These are phyloP conservation scores for Phymatocera aterrima DNA, from an alignment of 2,888 invertebrate species.

Conservation along the genomic window DNA sequence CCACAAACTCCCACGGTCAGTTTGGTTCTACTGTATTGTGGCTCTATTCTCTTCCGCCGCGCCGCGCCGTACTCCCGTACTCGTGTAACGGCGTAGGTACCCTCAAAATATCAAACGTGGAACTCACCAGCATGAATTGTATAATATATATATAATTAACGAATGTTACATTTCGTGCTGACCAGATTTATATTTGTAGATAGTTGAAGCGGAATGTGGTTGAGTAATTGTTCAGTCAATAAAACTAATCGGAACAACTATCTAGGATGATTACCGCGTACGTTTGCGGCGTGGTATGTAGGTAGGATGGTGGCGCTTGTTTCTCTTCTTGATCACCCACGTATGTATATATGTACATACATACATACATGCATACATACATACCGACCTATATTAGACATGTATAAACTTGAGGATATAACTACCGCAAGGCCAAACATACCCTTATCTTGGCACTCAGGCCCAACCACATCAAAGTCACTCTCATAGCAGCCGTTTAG, in stretches of 20 bases:
- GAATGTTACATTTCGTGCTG: not conserved
- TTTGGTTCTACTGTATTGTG: constrained; percentile 2
- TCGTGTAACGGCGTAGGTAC: not conserved
- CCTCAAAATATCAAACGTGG: not conserved
- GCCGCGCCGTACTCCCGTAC: not conserved
- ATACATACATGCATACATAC: no score
- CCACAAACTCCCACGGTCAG: constrained; percentile 1
- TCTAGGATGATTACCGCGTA: not conserved
- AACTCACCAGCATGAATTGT: not conserved
- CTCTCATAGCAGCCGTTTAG: constrained; percentile 39
- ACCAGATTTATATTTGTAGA: not conserved
- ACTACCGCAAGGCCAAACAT: constrained; percentile 1
- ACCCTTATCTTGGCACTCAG: constrained; percentile 37
- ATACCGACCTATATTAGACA: not conserved
- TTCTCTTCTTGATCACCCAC: constrained; percentile 1
- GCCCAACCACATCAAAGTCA: constrained; percentile 39
- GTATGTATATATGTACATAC: not conserved
- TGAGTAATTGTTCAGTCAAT: not conserved
- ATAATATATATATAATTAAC: not conserved
- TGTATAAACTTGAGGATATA: not conserved
- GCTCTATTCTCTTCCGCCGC: not conserved
- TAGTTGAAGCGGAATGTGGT: not conserved
- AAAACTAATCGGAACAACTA: not conserved
- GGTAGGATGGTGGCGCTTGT: not conserved
- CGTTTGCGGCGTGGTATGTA: not conserved